phyloP scores from a whole-genome alignment of 2,888 invertebrate species.

The Lapara coniferarum region DNA sequence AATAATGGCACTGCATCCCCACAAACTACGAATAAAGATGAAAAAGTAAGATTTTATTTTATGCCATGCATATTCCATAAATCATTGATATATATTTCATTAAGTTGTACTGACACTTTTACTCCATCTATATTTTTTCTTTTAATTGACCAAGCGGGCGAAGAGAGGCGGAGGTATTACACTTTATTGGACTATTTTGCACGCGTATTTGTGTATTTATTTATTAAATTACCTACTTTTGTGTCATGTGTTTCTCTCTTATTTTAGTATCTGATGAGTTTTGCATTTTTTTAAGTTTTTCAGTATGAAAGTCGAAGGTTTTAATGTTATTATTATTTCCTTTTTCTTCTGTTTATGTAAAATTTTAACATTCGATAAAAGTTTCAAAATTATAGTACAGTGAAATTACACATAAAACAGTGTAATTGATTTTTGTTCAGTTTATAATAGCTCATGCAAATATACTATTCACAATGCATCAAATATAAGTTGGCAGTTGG shows the following conservation, averaged over 20 bases:
- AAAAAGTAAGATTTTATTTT: constrained; percentile 62
- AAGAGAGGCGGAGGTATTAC: constrained; percentile 23
- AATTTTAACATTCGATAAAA: not conserved
- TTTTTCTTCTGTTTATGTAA: not conserved
- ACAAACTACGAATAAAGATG: constrained; percentile 65
- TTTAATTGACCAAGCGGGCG: constrained; percentile 24
- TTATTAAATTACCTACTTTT: constrained; percentile 3
- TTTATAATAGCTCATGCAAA: not conserved
- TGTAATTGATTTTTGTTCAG: not conserved
- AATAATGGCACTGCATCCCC: constrained; percentile 75
- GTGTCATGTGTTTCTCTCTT: not conserved
- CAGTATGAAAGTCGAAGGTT: not conserved
- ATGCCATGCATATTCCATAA: not conserved
- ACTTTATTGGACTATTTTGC: constrained; percentile 24
- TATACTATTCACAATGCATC: not conserved
- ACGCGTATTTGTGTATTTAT: constrained; percentile 24
- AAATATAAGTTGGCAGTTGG: not conserved
- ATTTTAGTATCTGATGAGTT: constrained; percentile 8
- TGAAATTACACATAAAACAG: constrained; percentile 7
- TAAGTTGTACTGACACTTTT: constrained; percentile 22
- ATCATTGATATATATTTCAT: constrained; percentile 20
- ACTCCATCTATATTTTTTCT: constrained; percentile 24
- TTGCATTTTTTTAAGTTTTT: not conserved
- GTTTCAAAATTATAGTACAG: not conserved
- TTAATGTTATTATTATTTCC: not conserved